Evolutionary conservation across 1,140 invertebrate genomes (phyloP).

Genomic region (Sycophaga agraensis): DNA sequence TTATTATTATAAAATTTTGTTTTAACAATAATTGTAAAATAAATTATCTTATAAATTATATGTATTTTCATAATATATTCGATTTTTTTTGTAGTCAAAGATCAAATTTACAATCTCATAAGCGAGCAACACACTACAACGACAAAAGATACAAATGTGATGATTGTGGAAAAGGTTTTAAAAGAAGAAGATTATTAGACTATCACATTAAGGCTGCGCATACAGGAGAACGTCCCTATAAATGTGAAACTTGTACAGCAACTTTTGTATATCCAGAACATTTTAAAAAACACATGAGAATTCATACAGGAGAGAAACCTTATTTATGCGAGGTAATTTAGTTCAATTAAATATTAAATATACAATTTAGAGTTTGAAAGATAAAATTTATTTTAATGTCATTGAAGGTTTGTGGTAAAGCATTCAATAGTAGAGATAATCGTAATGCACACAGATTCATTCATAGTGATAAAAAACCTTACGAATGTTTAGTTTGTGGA

Average conservation of each 20-base stretch:
- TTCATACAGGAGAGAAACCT: slow-evolving; percentile 79
- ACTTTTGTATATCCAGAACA: slow-evolving; percentile 84
- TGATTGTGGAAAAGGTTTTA: slow-evolving; percentile 73
- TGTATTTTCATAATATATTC: no score
- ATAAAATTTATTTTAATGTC: background rate
- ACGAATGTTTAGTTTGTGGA: slow-evolving; percentile 79
- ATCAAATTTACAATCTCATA: slow-evolving; percentile 78
- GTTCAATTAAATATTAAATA: slow-evolving; percentile 16
- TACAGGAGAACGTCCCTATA: slow-evolving; percentile 75
- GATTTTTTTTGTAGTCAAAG: slow-evolving; percentile 67
- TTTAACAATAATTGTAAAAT: no score
- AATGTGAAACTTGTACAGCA: slow-evolving; percentile 72
- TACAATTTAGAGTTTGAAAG: background rate
- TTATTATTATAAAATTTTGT: no score
- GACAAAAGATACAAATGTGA: slow-evolving; percentile 73
- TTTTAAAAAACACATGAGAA: slow-evolving; percentile 78
- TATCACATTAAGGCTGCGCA: slow-evolving; percentile 82
- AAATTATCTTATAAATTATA: no score
- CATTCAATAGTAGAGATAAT: slow-evolving; percentile 81
- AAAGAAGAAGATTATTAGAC: slow-evolving; percentile 71
- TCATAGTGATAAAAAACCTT: slow-evolving; percentile 84
- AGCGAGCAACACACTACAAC: slow-evolving; percentile 75
- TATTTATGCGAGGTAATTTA: slow-evolving; percentile 70
- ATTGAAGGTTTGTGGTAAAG: slow-evolving; percentile 77
- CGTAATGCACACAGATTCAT: slow-evolving; percentile 82